Percentiles rank a stretch among this genome's conserved stretches.
Conservation (phyloP, 2,797 vertebrate species). For the Pseudomugil gertrudae region DNA sequence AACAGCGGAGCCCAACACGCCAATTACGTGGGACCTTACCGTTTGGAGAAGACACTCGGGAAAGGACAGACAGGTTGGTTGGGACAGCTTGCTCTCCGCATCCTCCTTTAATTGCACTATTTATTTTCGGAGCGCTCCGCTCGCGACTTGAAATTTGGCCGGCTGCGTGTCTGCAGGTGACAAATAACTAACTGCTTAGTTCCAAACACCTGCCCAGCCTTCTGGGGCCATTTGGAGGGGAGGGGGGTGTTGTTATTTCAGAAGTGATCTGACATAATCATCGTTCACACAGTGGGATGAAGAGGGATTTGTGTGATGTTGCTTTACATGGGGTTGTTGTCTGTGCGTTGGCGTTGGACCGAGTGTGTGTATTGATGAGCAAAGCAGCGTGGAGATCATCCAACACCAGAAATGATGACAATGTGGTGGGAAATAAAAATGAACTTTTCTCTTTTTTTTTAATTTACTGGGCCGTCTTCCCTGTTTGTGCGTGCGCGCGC, state of each 20-base stretch:
- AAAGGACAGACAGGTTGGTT: slow-evolving; percentile 99
- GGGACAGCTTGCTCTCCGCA: slow-evolving; percentile 57
- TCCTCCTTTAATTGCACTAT: slow-evolving; percentile 48
- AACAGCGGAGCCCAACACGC: slow-evolving; percentile 96
- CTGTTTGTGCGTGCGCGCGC: slow-evolving; percentile 17
- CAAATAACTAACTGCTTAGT: slow-evolving; percentile 50
- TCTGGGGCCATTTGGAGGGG: background rate
- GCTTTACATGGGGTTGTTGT: slow-evolving; percentile 55
- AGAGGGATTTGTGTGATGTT: slow-evolving; percentile 45
- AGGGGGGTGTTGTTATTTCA: slow-evolving; percentile 17
- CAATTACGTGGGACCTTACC: slow-evolving; percentile 99
- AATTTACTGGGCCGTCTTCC: background rate
- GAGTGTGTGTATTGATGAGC: slow-evolving; percentile 37
- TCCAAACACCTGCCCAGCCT: slow-evolving; percentile 63
- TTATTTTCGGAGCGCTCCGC: slow-evolving; percentile 52
- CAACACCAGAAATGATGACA: slow-evolving; percentile 34
- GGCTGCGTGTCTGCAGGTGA: slow-evolving; percentile 61
- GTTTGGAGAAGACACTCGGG: slow-evolving; percentile 98
- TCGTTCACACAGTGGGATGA: slow-evolving; percentile 45
- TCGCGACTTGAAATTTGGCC: slow-evolving; percentile 52
- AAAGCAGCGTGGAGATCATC: slow-evolving; percentile 46
- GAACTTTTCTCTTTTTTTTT: slow-evolving; percentile 67
- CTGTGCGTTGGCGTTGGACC: slow-evolving; percentile 57
- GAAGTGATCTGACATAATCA: slow-evolving; percentile 48
- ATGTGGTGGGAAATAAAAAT: slow-evolving; percentile 41